Percentiles rank a stretch among this genome's conserved stretches.
These are phyloP conservation scores for Pomatorhinus ruficollis DNA, from an alignment of 2,113 vertebrate species.

Conservation along the genomic window DNA sequence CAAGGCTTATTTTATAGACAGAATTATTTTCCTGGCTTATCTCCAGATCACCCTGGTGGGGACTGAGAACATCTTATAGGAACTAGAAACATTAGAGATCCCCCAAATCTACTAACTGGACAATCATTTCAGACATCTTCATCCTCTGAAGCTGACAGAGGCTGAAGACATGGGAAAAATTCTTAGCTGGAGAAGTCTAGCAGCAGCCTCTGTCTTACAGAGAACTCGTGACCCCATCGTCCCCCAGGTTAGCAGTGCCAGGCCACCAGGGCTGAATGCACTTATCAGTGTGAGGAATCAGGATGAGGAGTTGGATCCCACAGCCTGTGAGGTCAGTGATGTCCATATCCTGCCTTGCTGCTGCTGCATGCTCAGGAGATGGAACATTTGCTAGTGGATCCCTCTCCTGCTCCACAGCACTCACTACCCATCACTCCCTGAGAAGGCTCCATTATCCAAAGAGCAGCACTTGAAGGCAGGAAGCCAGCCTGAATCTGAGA, in stretches of 20 bases:
- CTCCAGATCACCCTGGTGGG: background rate
- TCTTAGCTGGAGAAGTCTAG: background rate
- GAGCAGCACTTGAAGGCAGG: background rate
- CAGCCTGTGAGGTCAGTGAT: background rate
- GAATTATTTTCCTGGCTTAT: background rate
- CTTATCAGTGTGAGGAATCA: background rate
- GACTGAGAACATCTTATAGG: background rate
- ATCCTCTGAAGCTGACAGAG: background rate
- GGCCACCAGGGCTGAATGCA: background rate
- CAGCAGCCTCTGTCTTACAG: background rate
- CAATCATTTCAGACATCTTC: background rate
- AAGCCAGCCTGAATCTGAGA: background rate
- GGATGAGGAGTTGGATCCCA: background rate
- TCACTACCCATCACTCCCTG: background rate
- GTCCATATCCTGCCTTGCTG: background rate
- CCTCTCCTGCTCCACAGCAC: background rate
- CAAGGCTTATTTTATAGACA: background rate
- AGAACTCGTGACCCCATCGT: background rate
- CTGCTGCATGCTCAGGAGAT: background rate
- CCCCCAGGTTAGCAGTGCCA: background rate
- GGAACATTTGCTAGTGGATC: background rate
- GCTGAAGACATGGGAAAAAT: background rate
- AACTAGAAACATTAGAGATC: background rate
- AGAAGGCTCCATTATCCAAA: background rate
- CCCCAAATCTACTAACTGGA: background rate